These are phyloP conservation scores for Pristionchus arcanus DNA, from an alignment of 2,888 invertebrate species.

Conservation along the genomic window DNA sequence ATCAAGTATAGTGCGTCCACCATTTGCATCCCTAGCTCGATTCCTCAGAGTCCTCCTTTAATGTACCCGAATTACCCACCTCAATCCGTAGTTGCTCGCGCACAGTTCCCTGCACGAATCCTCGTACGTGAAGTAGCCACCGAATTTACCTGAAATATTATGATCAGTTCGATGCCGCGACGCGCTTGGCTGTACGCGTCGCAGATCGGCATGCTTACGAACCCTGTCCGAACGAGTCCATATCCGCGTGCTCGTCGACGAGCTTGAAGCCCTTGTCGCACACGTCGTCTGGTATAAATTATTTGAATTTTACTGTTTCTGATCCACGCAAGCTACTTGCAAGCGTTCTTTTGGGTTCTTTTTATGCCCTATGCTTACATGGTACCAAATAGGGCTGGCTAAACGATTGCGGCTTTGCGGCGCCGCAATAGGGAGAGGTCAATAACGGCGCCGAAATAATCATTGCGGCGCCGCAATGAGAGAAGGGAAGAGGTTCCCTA, in stretches of 20 bases:
- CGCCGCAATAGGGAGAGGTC: no score
- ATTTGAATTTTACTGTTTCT: background rate
- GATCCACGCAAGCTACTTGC: no score
- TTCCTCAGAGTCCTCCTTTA: no score
- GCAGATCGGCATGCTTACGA: background rate
- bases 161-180: background rate
- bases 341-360: no score
- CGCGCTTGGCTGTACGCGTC: background rate
- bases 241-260: conserved; percentile 21
- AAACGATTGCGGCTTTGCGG: no score
- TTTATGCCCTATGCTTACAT: no score
- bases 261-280: conserved; percentile 34
- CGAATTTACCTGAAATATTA: conserved; percentile 39
- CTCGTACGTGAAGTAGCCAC: conserved; percentile 50
- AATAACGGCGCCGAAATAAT: no score
- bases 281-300: background rate
- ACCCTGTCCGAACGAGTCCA: conserved; percentile 51
- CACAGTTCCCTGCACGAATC: conserved; percentile 42
- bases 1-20: no score
- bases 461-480: no score
- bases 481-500: no score
- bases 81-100: conserved; percentile 37
- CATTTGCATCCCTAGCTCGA: no score
- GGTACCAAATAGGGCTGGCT: no score
- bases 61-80: background rate